Evolutionary conservation across 1,140 invertebrate species (phyloP).

Genomic region (Neodiprion pinetum): DNA sequence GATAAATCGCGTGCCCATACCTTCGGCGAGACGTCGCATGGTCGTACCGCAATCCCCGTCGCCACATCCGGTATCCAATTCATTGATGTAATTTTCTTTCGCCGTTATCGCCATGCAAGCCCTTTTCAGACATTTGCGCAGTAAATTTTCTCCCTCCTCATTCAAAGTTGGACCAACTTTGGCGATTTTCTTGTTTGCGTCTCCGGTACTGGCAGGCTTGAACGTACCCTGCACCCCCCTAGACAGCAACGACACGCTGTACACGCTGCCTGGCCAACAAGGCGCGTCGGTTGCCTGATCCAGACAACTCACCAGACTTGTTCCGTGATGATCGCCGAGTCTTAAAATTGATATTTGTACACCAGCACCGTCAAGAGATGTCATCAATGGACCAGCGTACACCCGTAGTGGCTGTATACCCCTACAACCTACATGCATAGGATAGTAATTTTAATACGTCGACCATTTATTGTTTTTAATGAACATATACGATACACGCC

Average conservation of each 20-base stretch:
- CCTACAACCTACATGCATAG: slow-evolving; percentile 57
- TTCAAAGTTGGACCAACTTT: slow-evolving; percentile 54
- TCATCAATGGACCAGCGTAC: slow-evolving; percentile 78
- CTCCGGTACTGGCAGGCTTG: not conserved
- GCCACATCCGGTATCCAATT: slow-evolving; percentile 77
- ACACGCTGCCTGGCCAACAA: slow-evolving; percentile 66
- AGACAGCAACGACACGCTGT: slow-evolving; percentile 35
- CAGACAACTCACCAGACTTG: slow-evolving; percentile 63
- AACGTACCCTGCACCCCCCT: slow-evolving; percentile 10
- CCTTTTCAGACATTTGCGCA: slow-evolving; percentile 60
- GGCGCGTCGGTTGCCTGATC: slow-evolving; percentile 68
- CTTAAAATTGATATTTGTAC: slow-evolving; percentile 77
- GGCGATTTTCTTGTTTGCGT: slow-evolving; percentile 4
- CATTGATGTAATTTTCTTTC: slow-evolving; percentile 70
- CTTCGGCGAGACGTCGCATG: slow-evolving; percentile 69
- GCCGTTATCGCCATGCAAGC: slow-evolving; percentile 64
- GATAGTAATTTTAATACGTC: slow-evolving; percentile 24
- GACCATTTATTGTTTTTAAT: slow-evolving; percentile 10
- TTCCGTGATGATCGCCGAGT: slow-evolving; percentile 57
- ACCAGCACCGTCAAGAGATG: slow-evolving; percentile 83
- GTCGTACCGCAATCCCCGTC: slow-evolving; percentile 87
- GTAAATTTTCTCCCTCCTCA: slow-evolving; percentile 46
- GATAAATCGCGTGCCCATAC: slow-evolving; percentile 41
- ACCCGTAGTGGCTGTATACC: slow-evolving; percentile 67
- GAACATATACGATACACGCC: too few relatives aligned